A percentile compares a stretch with the other conserved stretches of the same genome.
These are phyloP conservation scores for Shargacucullia verbasci DNA, from an alignment of 2,888 invertebrate species.

Conservation along the genomic window DNA sequence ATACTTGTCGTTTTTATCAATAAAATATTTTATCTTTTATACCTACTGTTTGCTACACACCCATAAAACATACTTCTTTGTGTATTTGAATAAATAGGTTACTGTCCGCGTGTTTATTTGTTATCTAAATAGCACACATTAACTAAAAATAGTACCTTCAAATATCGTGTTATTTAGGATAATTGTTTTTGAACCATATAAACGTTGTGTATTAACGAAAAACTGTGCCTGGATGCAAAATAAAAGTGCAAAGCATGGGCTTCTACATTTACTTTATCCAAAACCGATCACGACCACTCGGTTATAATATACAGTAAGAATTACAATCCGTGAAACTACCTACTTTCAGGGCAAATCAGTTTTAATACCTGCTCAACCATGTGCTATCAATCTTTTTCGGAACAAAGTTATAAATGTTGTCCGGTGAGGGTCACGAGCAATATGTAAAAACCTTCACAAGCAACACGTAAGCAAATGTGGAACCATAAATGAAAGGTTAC, in stretches of 20 bases:
- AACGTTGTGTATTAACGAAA: constrained; percentile 6
- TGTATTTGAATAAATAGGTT: constrained; percentile 62
- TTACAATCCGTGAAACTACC: constrained; percentile 24
- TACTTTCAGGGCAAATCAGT: constrained; percentile 36
- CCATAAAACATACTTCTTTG: constrained; percentile 2
- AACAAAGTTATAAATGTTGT: constrained; percentile 59
- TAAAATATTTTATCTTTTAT: constrained; percentile 13
- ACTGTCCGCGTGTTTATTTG: constrained; percentile 71
- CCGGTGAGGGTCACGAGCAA: constrained; percentile 82
- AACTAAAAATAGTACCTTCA: constrained; percentile 52
- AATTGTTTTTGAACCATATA: background rate
- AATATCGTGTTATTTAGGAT: background rate
- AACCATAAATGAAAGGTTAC: constrained; percentile 86
- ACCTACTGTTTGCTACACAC: background rate
- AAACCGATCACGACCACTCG: constrained; percentile 39
- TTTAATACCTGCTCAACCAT: constrained; percentile 57
- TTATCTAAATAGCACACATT: constrained; percentile 51
- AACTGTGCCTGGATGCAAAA: constrained; percentile 22
- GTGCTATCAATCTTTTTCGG: constrained; percentile 67
- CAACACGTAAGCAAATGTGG: constrained; percentile 88
- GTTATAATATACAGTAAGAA: constrained; percentile 26
- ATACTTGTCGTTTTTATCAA: background rate
- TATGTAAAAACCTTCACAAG: constrained; percentile 83
- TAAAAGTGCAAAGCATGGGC: constrained; percentile 45
- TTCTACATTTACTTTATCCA: constrained; percentile 11